phyloP scores from a whole-genome alignment of 2,797 vertebrate genomes.

The Peromyscus melanophrys region DNA sequence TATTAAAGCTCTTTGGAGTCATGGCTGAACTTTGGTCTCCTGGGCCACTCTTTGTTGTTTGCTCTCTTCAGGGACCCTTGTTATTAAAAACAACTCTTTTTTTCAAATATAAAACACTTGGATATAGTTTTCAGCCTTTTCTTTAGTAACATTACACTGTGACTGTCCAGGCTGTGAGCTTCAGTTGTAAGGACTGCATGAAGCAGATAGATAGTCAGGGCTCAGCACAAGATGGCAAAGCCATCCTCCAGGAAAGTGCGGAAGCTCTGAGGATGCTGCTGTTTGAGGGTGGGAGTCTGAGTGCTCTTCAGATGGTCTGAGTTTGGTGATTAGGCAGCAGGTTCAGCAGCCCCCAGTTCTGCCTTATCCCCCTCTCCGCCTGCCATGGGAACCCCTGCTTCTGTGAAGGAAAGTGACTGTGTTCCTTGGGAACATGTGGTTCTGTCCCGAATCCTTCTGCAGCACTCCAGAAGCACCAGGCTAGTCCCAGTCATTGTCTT shows the following conservation, averaged over 20 bases:
- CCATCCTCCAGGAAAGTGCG: background rate
- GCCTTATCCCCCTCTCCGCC: background rate
- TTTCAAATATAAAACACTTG: background rate
- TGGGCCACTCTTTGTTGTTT: background rate
- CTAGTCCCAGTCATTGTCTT: background rate
- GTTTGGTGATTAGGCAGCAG: background rate
- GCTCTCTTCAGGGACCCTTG: background rate
- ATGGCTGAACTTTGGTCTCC: background rate
- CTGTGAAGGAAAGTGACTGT: background rate
- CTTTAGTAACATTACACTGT: background rate
- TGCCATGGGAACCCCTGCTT: background rate
- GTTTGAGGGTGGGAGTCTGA: background rate
- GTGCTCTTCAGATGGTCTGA: background rate
- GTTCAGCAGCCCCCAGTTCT: background rate
- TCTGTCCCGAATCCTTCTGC: background rate
- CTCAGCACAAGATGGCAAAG: background rate
- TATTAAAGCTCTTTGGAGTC: background rate
- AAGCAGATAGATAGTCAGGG: background rate
- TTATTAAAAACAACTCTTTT: slow-evolving; percentile 31
- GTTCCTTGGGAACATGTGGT: background rate
- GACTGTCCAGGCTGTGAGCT: background rate
- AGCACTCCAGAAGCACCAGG: background rate
- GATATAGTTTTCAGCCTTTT: background rate
- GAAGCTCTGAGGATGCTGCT: background rate
- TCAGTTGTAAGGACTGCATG: background rate